Base-by-base conservation (phyloP, 1,140 invertebrate genomes). In the Aphelenchoides fujianensis region DNA sequence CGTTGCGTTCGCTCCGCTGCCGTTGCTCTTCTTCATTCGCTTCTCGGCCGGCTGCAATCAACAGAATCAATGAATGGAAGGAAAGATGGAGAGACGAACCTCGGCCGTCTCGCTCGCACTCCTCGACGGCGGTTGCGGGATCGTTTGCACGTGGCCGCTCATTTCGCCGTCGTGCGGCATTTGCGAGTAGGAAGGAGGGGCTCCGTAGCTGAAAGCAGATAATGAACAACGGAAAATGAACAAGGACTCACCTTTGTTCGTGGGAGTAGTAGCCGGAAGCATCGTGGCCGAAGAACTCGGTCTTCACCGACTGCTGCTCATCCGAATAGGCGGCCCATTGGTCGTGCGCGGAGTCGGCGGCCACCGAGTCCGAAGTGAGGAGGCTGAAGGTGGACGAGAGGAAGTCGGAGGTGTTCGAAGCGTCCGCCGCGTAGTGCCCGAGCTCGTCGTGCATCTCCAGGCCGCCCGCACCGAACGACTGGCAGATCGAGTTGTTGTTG, bases 381-480 rank as follows among this genome's bases (percentile, higher is more conserved):
- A 59, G 55, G 34, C 55, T 59, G 55, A 59, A 59, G 5, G 55
- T 59, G 34, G 55, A 59, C 27, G 55, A 59, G 7, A 59, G 55
- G 55, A 59, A 59, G 23, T 59, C 55, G 5, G 55, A 59, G 23
- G 55, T 59, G 55, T 59, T 59, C 5, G 55, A 59, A 7, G 55
- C 34, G 5, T 19, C 41, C 12, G 41, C 41, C 12, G 41, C 55
- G 23, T 5, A 27, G 23, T 30, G 34, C 5, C 55, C 55, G 5
- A 19, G 12, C 55, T 16, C 12, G 12, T 59, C 55, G 55, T 59
- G 27, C 55, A 23, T 59, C 23, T 12, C 12, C 28, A 59, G 5
- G 41, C 41, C 41, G 23, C 12, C 12, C 12, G 41, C 41, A 12
- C 23, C 41, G 34, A 5, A 19, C 12, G 55, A 19, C 34, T 59